A percentile compares a stretch with the other conserved stretches of the same genome.
These are phyloP conservation scores for Calliphora vicina DNA, from an alignment of 1,140 invertebrate species.

Conservation along the genomic window DNA sequence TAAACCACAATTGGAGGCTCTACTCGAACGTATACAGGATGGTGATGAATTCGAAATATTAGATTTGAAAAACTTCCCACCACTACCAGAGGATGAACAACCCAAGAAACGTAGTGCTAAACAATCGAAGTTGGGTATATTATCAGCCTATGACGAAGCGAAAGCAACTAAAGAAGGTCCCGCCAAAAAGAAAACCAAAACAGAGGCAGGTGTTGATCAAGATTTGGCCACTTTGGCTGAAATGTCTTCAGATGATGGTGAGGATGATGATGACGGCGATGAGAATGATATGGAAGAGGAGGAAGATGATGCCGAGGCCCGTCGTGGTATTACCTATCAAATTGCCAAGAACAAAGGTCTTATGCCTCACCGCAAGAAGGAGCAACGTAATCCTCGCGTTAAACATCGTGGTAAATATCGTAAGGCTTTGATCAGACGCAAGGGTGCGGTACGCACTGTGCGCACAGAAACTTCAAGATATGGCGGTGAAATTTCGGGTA, in stretches of 20 bases:
- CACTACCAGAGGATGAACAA: background rate
- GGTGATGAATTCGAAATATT: constrained; percentile 64
- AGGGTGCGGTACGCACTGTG: constrained; percentile 84
- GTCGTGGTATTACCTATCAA: constrained; percentile 88
- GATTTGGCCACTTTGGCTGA: constrained; percentile 29
- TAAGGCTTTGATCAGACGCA: constrained; percentile 88
- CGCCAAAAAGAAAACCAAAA: background rate
- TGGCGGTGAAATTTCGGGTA: constrained; percentile 90
- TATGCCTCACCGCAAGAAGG: constrained; percentile 87
- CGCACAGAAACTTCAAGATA: constrained; percentile 82
- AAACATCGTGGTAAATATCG: constrained; percentile 91
- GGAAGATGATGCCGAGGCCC: constrained; percentile 63
- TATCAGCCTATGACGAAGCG: constrained; percentile 55
- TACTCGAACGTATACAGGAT: constrained; percentile 66
- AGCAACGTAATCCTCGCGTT: constrained; percentile 90
- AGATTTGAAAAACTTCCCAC: constrained; percentile 38
- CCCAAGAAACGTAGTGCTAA: constrained; percentile 33
- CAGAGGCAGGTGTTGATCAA: background rate
- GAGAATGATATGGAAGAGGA: constrained; percentile 53
- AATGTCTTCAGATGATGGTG: constrained; percentile 45
- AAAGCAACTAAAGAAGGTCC: constrained; percentile 46
- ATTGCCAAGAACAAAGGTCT: constrained; percentile 96
- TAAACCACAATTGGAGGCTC: constrained; percentile 70
- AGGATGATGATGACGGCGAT: constrained; percentile 63
- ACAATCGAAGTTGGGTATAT: constrained; percentile 56